Base-by-base conservation (phyloP, 1,140 invertebrate species). In the Maniola jurtina region DNA sequence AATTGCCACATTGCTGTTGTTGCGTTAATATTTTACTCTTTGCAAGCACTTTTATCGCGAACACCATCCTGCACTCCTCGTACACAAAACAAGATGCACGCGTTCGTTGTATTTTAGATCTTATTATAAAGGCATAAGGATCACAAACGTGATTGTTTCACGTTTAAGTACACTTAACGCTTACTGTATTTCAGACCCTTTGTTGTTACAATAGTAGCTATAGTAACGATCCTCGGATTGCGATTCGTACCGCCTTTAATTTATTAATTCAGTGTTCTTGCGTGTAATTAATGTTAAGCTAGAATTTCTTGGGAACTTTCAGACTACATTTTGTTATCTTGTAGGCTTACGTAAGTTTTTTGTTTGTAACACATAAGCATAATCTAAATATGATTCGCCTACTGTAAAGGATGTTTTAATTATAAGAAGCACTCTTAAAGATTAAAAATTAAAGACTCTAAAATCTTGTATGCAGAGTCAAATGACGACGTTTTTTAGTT, bases 131-230 rank as follows among this genome's bases (percentile, higher is more conserved):
- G 52, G 11, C 3, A n/a, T 34, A 55, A 34, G 25, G 33, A 55
- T 34, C 33, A 34, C 25, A 34, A 55, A 55, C n/a, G 52, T 9
- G 52, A 34, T 55, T 55, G 16, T 55, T 33, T 34, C 34, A 40
- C 38, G 38, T 40, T 6, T 1, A 45, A 11, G 42, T 45, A 45
- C 52, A 55, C 5, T 15, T 15, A 5, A 55, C 33, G 34, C 52
- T 34, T 25, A 55, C 11, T 34, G 52, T 34, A 55, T 55, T 63
- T 60, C 13, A 72, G 60, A 66, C 76, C 78, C 78, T 79, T 82
- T 81, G 80, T 82, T 82, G 62, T 76, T 69, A 61, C 59, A 36
- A 48, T 35, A 57, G 77, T 77, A 55, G 55, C 68, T 68, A 82
- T 71, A 71, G 71, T 54, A 70, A 80, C 76, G 48, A 67, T 52